phyloP scores from a whole-genome alignment of 2,797 vertebrate species.

The Pseudotriccus pelzelni region DNA sequence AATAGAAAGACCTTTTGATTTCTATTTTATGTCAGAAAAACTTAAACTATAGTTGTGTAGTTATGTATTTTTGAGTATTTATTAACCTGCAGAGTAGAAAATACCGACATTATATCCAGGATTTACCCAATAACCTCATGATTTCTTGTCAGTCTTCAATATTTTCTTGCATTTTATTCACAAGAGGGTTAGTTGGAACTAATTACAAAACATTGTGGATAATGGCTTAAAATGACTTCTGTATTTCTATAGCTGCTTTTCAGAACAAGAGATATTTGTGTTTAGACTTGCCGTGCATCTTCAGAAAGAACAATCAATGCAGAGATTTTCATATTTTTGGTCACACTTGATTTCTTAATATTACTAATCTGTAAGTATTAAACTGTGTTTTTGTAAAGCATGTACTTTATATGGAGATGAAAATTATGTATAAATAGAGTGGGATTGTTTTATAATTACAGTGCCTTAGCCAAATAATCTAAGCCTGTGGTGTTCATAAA shows the following conservation, averaged over 20 bases:
- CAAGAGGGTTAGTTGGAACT: neutral
- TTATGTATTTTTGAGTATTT: neutral
- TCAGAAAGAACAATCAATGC: neutral
- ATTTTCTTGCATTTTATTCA: neutral
- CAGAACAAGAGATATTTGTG: neutral
- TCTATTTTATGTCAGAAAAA: neutral
- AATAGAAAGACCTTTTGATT: neutral
- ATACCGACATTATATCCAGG: neutral
- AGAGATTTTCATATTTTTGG: neutral
- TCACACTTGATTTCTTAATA: neutral
- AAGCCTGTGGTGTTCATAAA: neutral
- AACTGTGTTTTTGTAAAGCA: neutral
- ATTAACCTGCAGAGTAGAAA: neutral
- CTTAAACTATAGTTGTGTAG: neutral
- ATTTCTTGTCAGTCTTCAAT: neutral
- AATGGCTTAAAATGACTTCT: neutral
- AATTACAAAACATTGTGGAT: neutral
- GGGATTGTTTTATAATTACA: neutral
- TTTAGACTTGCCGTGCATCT: neutral
- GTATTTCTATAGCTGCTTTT: neutral
- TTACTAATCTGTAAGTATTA: neutral
- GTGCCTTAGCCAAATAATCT: neutral
- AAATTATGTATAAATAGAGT: neutral
- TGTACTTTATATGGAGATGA: neutral
- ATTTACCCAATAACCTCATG: neutral